Conservation (phyloP, 1,140 invertebrate species). For the Drosophila kurseongensis region DNA sequence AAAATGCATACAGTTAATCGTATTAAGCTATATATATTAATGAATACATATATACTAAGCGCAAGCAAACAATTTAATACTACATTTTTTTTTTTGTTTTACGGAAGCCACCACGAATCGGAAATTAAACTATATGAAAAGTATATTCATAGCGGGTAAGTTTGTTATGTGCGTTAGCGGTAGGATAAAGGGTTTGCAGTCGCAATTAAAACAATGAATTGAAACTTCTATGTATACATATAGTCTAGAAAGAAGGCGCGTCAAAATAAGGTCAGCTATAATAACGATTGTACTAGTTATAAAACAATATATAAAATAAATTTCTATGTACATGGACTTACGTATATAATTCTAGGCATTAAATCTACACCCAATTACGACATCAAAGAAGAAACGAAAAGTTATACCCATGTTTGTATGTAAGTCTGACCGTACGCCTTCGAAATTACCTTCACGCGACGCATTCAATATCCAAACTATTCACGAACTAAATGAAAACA, state of each 20-base stretch:
- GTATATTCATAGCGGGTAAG: conserved; percentile 32
- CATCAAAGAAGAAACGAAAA: background rate
- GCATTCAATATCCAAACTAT: background rate
- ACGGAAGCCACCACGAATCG: conserved; percentile 9
- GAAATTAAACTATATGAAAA: conserved; percentile 13
- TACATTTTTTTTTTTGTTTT: conserved; percentile 30
- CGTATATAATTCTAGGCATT: conserved; percentile 44
- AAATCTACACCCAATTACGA: conserved; percentile 31
- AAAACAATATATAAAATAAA: conserved; percentile 42
- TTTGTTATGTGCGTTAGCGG: conserved; percentile 34
- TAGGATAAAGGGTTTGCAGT: conserved; percentile 59
- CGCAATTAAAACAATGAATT: conserved; percentile 67
- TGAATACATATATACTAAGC: conserved; percentile 16
- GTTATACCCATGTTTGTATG: conserved; percentile 4
- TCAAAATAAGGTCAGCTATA: background rate
- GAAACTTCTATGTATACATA: conserved; percentile 45
- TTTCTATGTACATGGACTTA: conserved; percentile 31
- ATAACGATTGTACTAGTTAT: conserved; percentile 44
- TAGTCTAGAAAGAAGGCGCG: conserved; percentile 16
- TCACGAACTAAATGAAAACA: conserved; percentile 1
- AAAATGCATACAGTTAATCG: conserved; percentile 20
- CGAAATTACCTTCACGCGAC: conserved; percentile 8
- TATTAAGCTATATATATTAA: conserved; percentile 35
- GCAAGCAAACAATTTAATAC: conserved; percentile 26
- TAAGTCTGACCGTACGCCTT: background rate